Evolutionary conservation across 2,888 invertebrate species (phyloP).

Genomic region (Nomada goodeniana): DNA sequence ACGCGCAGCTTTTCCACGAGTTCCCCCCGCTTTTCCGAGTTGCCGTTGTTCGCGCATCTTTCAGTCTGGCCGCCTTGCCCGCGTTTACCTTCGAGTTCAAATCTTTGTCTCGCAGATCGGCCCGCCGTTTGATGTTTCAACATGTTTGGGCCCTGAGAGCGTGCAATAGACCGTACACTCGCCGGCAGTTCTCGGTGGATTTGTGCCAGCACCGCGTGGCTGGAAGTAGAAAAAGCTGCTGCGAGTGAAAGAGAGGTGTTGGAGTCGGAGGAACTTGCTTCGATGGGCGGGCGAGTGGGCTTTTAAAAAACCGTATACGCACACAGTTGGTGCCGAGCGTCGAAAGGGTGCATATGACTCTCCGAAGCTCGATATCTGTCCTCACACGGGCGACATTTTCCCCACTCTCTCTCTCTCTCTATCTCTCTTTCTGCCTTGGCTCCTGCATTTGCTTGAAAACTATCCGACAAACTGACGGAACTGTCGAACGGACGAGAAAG

Average conservation of each 20-base stretch:
- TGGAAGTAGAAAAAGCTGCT: slow-evolving; percentile 2
- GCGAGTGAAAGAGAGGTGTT: not conserved
- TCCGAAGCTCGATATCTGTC: slow-evolving; percentile 65
- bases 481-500: slow-evolving; percentile 19
- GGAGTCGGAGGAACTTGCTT: not conserved
- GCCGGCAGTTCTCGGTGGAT: slow-evolving; percentile 38
- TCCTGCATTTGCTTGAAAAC: slow-evolving; percentile 6
- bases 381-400: slow-evolving; percentile 34
- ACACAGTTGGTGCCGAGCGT: slow-evolving; percentile 53
- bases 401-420: not conserved
- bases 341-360: slow-evolving; percentile 60
- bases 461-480: slow-evolving; percentile 39
- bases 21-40: slow-evolving; percentile 16
- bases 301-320: slow-evolving; percentile 71
- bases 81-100: slow-evolving; percentile 13
- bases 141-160: slow-evolving; percentile 54
- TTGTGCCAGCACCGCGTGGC: slow-evolving; percentile 32
- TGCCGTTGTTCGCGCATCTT: slow-evolving; percentile 58
- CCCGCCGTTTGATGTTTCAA: slow-evolving; percentile 69
- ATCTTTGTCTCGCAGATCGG: slow-evolving; percentile 45
- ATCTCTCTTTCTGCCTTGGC: not conserved
- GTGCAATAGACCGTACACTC: slow-evolving; percentile 58
- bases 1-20: slow-evolving; percentile 24
- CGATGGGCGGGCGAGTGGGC: slow-evolving; percentile 35
- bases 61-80: slow-evolving; percentile 23